Evolutionary conservation across 2,113 vertebrate genomes (phyloP), one percentile per base, ranked within the genome.

Genomic region (Catharus bicknelli): DNA sequence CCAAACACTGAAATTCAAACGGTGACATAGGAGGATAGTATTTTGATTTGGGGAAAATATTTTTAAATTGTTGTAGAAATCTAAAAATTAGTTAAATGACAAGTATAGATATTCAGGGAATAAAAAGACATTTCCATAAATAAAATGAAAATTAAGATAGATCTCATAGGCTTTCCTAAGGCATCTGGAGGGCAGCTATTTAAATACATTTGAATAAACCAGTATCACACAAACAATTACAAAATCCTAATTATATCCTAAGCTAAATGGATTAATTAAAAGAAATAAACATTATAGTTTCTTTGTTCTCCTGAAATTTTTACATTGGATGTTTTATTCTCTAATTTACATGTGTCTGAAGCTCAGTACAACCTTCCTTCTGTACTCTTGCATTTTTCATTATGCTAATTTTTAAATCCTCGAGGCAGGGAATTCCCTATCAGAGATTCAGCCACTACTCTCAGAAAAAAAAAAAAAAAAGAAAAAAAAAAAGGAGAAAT

Each of bases 161-260:
- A 90, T 64, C 92, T 76, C 30, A 72, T 34, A 86, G 29, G 19
- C 15, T 88, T 94, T 96, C 47, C 48, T 83, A 79, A 92, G 40
- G 32, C 16, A 88, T 77, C 36, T 90, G 81, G 40, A 86, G 89
- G 64, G 9, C 7, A 83, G 34, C 51, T 93, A 93, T 53, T 88
- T 29, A 76, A 87, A 72, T 57, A 23, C 36, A 58, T 93, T 72
- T 90, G 22, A 90, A 93, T 93, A 90, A 95, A 87, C 11, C 18
- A 47, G 10, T 59, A 84, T 53, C 32, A 68, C 14, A 69, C 7
- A 85, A 77, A 74, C 10, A 82, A 42, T 54, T 92, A 66, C 14
- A 0, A 47, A 80, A 45, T 79, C 26, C 12, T 55, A 55, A 51
- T 77, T 87, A 59, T 55, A 78, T 62, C 40, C 16, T 63, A 89